Conservation (phyloP, 2,113 vertebrate species). For the Thunnus maccoyii region DNA sequence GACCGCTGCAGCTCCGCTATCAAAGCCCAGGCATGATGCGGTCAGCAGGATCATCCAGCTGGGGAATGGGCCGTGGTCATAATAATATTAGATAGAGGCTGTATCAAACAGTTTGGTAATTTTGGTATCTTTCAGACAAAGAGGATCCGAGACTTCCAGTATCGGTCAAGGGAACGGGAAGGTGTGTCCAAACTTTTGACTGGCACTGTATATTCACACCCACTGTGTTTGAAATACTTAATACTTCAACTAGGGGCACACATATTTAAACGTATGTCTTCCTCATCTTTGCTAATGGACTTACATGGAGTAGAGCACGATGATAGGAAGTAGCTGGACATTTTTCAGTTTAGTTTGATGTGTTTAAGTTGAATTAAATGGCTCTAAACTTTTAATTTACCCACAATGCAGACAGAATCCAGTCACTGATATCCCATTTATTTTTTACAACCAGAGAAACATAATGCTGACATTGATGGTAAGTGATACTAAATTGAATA, state of each 20-base stretch:
- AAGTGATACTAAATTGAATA: background rate
- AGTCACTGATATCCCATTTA: background rate
- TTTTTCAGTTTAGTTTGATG: background rate
- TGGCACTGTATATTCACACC: background rate
- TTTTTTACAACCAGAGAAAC: background rate
- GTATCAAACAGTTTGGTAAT: slow-evolving; percentile 4
- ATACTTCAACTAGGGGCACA: background rate
- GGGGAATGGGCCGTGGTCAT: background rate
- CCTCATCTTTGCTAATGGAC: background rate
- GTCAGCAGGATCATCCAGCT: slow-evolving; percentile 47
- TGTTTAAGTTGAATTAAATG: background rate
- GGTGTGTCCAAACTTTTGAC: too few relatives aligned
- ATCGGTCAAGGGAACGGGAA: too few relatives aligned
- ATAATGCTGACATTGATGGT: background rate
- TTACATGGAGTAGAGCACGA: background rate
- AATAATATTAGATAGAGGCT: background rate
- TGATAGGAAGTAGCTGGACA: background rate
- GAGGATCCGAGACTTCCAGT: background rate
- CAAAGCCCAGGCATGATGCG: slow-evolving; percentile 52
- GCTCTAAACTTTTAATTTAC: background rate
- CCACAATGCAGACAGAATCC: background rate
- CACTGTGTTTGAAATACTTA: background rate
- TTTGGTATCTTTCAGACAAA: slow-evolving; percentile 11
- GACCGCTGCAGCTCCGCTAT: slow-evolving; percentile 35
- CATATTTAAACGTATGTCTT: too few relatives aligned